phyloP scores from a whole-genome alignment of 1,140 invertebrate species.

The Eriocheir sinensis region DNA sequence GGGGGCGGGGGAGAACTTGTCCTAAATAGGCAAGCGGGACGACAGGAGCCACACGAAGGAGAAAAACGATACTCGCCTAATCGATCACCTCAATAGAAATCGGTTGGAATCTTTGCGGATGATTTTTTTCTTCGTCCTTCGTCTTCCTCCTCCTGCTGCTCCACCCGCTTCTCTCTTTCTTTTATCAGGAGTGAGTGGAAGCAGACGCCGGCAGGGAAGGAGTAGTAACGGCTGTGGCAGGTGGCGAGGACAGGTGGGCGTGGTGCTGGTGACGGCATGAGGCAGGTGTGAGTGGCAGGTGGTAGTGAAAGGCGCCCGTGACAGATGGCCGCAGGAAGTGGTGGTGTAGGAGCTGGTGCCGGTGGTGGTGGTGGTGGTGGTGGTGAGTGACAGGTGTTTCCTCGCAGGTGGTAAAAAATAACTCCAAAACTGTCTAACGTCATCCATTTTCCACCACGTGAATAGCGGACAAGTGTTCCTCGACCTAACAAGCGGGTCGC shows the following conservation, averaged over 20 bases:
- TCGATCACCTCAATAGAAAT: conserved; percentile 36
- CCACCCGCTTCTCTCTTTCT: background rate
- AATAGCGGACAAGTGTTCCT: background rate
- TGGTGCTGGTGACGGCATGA: background rate
- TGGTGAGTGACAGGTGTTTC: background rate
- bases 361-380: no score
- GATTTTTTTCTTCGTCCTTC: conserved; percentile 33
- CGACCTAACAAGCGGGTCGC: background rate
- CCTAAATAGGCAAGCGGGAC: background rate
- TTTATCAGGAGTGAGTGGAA: background rate
- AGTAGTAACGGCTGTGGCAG: background rate
- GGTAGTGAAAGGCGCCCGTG: conserved; percentile 10
- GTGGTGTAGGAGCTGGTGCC: background rate
- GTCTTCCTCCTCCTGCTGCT: background rate
- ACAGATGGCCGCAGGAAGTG: background rate
- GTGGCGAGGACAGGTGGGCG: background rate
- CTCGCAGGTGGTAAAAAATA: background rate
- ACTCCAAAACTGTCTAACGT: background rate
- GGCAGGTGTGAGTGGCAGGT: conserved; percentile 31
- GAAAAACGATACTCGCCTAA: conserved; percentile 38
- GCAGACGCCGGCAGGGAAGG: background rate
- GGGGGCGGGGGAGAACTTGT: conserved; percentile 13
- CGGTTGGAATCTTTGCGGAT: conserved; percentile 41
- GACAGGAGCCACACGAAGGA: background rate
- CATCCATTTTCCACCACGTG: background rate